Percentiles rank a stretch among this genome's conserved stretches.
These are phyloP conservation scores for Nannospalax galili DNA, from an alignment of 2,113 vertebrate species.

Conservation along the genomic window DNA sequence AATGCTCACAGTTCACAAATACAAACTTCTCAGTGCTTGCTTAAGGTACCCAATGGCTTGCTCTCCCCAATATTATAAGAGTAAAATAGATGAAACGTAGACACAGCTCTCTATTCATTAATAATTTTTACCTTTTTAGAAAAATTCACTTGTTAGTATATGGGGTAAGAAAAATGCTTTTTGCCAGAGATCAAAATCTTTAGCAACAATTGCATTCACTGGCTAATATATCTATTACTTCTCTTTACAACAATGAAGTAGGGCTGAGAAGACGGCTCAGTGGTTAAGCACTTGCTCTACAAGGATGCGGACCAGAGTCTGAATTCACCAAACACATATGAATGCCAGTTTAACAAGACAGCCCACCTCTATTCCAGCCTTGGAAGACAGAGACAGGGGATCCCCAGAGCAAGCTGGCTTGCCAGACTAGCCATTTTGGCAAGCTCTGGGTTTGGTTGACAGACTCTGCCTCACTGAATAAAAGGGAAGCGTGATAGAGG, in stretches of 20 bases:
- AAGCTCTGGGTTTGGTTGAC: neutral
- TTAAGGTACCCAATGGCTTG: neutral
- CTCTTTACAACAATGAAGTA: constrained; percentile 4
- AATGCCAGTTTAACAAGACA: neutral
- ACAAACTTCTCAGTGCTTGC: neutral
- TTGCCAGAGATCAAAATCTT: neutral
- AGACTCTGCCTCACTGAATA: neutral
- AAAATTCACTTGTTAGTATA: neutral
- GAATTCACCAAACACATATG: neutral
- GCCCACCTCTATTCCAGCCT: no score
- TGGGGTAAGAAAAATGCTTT: neutral
- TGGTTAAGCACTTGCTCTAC: no score
- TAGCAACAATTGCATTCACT: neutral
- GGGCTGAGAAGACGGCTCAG: neutral
- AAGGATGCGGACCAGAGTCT: neutral
- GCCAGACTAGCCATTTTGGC: no score
- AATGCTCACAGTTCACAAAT: neutral
- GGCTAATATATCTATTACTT: neutral
- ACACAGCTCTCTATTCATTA: neutral
- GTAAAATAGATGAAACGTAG: neutral
- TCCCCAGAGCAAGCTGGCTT: neutral
- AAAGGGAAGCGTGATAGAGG: no score
- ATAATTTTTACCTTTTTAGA: neutral
- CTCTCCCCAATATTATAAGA: neutral
- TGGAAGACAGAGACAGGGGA: neutral